Evolutionary conservation across 1,140 invertebrate genomes (phyloP), one percentile per base, ranked within the genome.

Genomic region (Drosophila hydei): DNA sequence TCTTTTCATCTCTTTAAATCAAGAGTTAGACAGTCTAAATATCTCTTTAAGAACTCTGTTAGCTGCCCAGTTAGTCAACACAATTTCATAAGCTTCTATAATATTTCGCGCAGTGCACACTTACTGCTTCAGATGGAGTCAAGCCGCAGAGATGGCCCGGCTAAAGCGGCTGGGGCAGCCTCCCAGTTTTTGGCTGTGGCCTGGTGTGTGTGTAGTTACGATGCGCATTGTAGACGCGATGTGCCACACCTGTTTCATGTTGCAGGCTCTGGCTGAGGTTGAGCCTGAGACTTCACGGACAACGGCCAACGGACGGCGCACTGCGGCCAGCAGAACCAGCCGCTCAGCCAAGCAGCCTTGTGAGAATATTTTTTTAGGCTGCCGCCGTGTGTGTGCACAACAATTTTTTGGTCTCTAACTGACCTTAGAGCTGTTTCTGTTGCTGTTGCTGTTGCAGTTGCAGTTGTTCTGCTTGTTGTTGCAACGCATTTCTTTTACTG

Each of bases 231-330:
- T 55, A 51, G 64, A 67, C 64, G 64, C 78, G 69, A 88, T 74
- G 78, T 90, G 87, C 87, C 87, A 90, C 87, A 90, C 87, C 87
- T 90, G 87, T 90, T 90, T 90, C 87, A 90, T 90, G 87, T 90
- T 87, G 72, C 59, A 73, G 80, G 79, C 83, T 71, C 75, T 72
- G 25, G 40, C 50, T 42, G 48, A 25, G 50, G 30, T 33, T 38
- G 50, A 48, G 59, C 19, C 42, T 30, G 12, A 48, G 59, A 21
- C 42, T 65, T 27, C 62, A 43, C 43, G 62, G 42, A 55, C 61
- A 36, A 21, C 23, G 60, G 60, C 42, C 60, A 18, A 23, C 21
- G 21, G 59, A 19, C 42, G 52, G 9, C 25, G 25, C 1, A 27
- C 25, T 3, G 25, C 7, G 30, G 30, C 38, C 12, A 42, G 51